Conservation (phyloP, 2,888 invertebrate species). For the Allygus modestus region DNA sequence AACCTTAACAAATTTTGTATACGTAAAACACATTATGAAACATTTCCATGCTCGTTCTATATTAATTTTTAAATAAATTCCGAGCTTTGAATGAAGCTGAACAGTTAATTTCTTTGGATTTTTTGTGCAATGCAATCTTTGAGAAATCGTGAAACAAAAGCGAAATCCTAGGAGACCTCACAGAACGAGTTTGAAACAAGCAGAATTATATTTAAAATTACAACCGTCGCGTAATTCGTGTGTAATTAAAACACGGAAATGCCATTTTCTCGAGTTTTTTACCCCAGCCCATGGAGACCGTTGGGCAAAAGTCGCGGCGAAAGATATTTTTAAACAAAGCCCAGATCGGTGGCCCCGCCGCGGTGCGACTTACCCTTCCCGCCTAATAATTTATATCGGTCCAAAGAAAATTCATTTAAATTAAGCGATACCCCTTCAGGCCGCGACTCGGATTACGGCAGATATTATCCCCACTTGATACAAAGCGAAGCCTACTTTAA, state of each 20-base stretch:
- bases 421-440: constrained; percentile 63
- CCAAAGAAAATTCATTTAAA: constrained; percentile 64
- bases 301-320: constrained; percentile 34
- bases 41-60: no score
- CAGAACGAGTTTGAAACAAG: constrained; percentile 33
- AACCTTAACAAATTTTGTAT: no score
- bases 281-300: constrained; percentile 25
- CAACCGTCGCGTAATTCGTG: not conserved
- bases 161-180: not conserved
- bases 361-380: constrained; percentile 38
- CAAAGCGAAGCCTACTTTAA: constrained; percentile 47
- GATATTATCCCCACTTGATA: constrained; percentile 50
- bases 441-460: constrained; percentile 45
- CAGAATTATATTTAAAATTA: constrained; percentile 36
- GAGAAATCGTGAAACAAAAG: not conserved
- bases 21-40: no score
- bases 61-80: no score
- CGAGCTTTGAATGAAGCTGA: no score
- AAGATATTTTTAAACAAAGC: constrained; percentile 49
- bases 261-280: constrained; percentile 23
- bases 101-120: no score
- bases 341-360: constrained; percentile 25
- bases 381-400: constrained; percentile 62
- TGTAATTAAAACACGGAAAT: constrained; percentile 48
- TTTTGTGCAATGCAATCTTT: not conserved